A percentile compares a stretch with the other conserved stretches of the same genome.
Conservation (phyloP, 2,113 vertebrate genomes). For the Fukomys damarensis region DNA sequence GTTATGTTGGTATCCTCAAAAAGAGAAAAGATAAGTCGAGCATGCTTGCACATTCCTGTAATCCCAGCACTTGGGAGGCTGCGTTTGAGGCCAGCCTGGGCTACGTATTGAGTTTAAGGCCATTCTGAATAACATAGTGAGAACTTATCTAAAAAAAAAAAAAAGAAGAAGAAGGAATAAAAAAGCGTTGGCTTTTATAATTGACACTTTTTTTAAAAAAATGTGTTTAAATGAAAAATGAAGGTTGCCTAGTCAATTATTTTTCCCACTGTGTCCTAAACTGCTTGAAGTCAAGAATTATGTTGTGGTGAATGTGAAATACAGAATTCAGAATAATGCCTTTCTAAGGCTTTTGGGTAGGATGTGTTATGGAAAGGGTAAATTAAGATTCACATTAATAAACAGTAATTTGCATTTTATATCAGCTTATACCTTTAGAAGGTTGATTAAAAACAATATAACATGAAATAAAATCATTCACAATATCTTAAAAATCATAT, state of each 20-base stretch:
- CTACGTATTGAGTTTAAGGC: too few relatives aligned
- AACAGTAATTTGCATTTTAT: slow-evolving; percentile 25
- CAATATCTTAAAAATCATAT: slow-evolving; percentile 40
- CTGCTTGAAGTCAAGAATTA: slow-evolving; percentile 47
- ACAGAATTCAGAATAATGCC: slow-evolving; percentile 35
- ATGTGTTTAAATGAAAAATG: slow-evolving; percentile 49
- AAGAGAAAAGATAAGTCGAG: neutral
- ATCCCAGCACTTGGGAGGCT: neutral
- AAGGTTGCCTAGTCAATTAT: slow-evolving; percentile 14
- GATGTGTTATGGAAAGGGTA: neutral
- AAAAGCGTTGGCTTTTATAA: neutral
- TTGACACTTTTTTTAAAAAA: neutral
- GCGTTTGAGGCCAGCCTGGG: neutral
- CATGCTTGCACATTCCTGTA: neutral
- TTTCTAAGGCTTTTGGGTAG: neutral
- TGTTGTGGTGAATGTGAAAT: slow-evolving; percentile 16
- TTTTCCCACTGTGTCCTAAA: slow-evolving; percentile 2
- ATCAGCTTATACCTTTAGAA: slow-evolving; percentile 52
- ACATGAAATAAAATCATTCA: slow-evolving; percentile 41
- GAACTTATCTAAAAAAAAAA: neutral
- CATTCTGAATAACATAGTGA: too few relatives aligned
- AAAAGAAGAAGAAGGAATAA: neutral
- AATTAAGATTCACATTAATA: slow-evolving; percentile 20
- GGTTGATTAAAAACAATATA: slow-evolving; percentile 31
- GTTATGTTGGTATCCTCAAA: neutral